Evolutionary conservation across 64 coral and sea anemone species (phyloP).

Genomic region (Trachythela sp.): DNA sequence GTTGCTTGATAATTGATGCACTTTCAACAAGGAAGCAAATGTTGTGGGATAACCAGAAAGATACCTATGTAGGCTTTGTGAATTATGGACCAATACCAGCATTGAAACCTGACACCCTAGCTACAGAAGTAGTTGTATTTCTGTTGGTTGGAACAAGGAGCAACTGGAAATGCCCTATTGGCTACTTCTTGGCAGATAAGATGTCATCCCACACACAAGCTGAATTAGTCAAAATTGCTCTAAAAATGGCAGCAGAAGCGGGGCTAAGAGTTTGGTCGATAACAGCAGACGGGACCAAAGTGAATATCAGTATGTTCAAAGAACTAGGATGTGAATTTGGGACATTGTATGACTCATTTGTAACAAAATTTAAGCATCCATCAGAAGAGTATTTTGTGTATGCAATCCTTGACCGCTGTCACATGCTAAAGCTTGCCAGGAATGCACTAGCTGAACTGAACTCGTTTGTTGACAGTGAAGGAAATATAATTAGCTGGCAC

Average conservation of each 20-base stretch:
- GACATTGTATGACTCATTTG: not conserved
- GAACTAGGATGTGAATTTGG: not conserved
- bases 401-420: not conserved
- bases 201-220: not conserved
- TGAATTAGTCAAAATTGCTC: not conserved
- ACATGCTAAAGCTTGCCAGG: not conserved
- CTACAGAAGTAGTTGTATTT: not conserved
- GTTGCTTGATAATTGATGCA: not conserved
- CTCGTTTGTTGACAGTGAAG: not conserved
- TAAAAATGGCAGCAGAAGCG: not conserved
- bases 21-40: not conserved
- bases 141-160: not conserved
- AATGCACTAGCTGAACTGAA: not conserved
- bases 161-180: not conserved
- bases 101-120: not conserved
- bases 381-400: not conserved
- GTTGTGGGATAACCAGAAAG: not conserved
- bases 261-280: not conserved
- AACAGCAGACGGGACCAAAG: not conserved
- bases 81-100: not conserved
- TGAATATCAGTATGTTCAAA: not conserved
- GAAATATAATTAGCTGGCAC: not conserved
- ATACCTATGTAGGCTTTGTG: not conserved
- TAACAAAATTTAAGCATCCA: not conserved
- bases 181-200: not conserved